Percentiles rank a stretch among this genome's conserved stretches.
Conservation (phyloP, 2,797 vertebrate species). For the Perodicticus potto region DNA sequence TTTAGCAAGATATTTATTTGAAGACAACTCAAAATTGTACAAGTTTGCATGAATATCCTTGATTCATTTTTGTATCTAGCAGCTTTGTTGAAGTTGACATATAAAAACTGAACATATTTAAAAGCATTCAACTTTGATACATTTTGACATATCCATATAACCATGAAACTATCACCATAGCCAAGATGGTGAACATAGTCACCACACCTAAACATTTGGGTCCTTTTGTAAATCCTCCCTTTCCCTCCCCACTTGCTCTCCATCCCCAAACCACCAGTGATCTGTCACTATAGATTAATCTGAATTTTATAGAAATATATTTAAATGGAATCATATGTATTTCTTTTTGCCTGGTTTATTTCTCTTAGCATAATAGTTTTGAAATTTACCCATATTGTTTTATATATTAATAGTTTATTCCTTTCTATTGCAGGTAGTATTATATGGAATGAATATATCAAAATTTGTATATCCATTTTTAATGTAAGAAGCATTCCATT, state of each 20-base stretch:
- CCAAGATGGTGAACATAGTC: neutral
- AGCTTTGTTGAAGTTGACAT: slow-evolving; percentile 1
- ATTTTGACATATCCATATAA: neutral
- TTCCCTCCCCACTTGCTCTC: neutral
- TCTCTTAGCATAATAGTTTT: neutral
- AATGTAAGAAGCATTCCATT: neutral
- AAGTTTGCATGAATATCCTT: slow-evolving; percentile 18
- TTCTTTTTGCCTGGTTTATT: slow-evolving; percentile 14
- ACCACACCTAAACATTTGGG: neutral
- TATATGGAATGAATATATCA: neutral
- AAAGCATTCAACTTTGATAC: slow-evolving; percentile 24
- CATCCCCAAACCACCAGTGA: neutral
- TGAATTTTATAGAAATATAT: slow-evolving; percentile 35
- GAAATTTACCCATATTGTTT: neutral
- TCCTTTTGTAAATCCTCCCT: neutral
- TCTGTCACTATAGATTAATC: slow-evolving; percentile 1
- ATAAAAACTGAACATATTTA: neutral
- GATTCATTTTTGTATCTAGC: neutral
- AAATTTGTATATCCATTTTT: slow-evolving; percentile 23
- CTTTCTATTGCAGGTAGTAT: neutral
- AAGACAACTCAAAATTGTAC: slow-evolving; percentile 4
- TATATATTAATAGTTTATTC: neutral
- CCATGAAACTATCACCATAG: neutral
- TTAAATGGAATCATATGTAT: slow-evolving; percentile 18
- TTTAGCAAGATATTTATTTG: neutral